phyloP scores from a whole-genome alignment of 2,888 invertebrate genomes.

The Drosophila tanythrix region DNA sequence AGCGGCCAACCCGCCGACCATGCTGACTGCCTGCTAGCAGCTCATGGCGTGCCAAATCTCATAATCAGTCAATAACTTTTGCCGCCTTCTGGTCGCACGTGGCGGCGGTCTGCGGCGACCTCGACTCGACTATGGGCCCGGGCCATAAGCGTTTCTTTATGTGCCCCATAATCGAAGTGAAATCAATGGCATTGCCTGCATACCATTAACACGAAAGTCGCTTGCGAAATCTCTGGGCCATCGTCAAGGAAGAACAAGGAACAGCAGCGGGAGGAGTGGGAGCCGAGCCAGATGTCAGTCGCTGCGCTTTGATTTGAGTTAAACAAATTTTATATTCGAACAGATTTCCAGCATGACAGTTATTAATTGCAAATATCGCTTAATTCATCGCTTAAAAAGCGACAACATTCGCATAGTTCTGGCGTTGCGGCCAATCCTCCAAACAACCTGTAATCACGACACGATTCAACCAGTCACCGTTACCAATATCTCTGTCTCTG shows the following conservation, averaged over 20 bases:
- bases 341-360: conserved; percentile 83
- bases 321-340: conserved; percentile 80
- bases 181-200: conserved; percentile 81
- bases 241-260: conserved; percentile 53
- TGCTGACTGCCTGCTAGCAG: conserved; percentile 10
- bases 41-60: conserved; percentile 81
- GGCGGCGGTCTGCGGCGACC: conserved; percentile 65
- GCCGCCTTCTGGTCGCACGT: conserved; percentile 78
- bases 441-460: conserved; percentile 81
- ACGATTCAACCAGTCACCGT: conserved; percentile 60
- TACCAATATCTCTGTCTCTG: conserved; percentile 46
- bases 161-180: conserved; percentile 78
- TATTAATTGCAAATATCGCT: conserved; percentile 84
- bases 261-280: conserved; percentile 2
- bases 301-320: conserved; percentile 72
- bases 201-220: conserved; percentile 80
- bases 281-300: conserved; percentile 18
- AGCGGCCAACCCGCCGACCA: neutral
- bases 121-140: conserved; percentile 53
- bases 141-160: conserved; percentile 72
- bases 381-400: conserved; percentile 83
- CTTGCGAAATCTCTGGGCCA: conserved; percentile 71
- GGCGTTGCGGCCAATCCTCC: conserved; percentile 39
- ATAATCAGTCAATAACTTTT: conserved; percentile 82
- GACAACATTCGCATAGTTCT: conserved; percentile 79